A percentile compares a stretch with the other conserved stretches of the same genome.
Conservation (phyloP, 2,113 vertebrate species). For the Myotis lucifugus region DNA sequence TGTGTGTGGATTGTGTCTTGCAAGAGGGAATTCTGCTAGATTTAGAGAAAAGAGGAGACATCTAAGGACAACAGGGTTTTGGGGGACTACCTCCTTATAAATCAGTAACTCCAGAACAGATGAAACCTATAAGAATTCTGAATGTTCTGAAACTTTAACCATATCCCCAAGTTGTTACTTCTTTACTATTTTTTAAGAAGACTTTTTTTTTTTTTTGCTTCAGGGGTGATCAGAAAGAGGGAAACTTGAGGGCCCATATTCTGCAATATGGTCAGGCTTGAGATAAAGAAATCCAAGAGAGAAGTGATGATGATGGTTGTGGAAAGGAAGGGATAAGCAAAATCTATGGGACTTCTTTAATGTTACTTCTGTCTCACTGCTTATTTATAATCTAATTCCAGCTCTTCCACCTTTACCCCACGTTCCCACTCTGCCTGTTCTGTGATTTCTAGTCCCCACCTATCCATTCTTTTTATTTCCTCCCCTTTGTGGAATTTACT, state of each 20-base stretch:
- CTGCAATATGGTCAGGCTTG: not conserved
- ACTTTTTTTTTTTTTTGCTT: conserved; percentile 10
- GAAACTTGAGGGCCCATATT: not conserved
- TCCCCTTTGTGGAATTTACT: not conserved
- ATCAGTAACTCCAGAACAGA: not conserved
- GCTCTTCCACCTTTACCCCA: not conserved
- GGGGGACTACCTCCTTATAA: not conserved
- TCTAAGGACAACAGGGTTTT: not conserved
- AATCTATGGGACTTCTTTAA: not conserved
- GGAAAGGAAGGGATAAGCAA: not conserved
- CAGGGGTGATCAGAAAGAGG: not conserved
- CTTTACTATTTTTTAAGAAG: conserved; percentile 14
- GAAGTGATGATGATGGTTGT: not conserved
- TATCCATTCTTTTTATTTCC: not conserved
- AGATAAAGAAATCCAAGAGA: not conserved
- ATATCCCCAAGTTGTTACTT: conserved; percentile 6
- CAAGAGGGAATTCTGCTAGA: not conserved
- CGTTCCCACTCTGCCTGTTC: not conserved
- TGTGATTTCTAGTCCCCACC: not conserved
- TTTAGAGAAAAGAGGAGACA: not conserved
- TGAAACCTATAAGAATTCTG: conserved; percentile 25
- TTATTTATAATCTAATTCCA: not conserved
- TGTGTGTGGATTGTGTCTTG: not conserved
- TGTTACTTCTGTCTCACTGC: not conserved
- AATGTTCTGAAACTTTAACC: not conserved